These are phyloP conservation scores for Anguilla japonica DNA, from an alignment of 2,113 vertebrate species.

Conservation along the genomic window DNA sequence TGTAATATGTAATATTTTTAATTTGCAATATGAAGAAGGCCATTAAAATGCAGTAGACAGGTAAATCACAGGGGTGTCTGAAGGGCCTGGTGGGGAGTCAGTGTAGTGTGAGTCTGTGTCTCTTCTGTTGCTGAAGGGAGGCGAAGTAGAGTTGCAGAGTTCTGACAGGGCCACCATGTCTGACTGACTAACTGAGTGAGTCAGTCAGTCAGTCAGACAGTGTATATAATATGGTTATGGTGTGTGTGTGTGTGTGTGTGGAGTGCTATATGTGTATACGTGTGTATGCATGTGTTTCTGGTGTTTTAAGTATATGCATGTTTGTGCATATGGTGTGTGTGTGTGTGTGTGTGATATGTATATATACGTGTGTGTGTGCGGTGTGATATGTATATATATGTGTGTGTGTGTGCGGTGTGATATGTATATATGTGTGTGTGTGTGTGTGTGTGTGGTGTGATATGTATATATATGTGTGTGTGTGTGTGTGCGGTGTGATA, in stretches of 20 bases:
- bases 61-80: constrained; percentile 25
- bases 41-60: constrained; percentile 13
- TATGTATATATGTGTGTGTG: constrained; percentile 26
- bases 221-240: too few species aligned
- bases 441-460: constrained; percentile 34
- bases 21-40: constrained; percentile 8
- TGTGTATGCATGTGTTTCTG: neutral
- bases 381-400: neutral
- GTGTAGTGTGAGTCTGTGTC: constrained; percentile 21
- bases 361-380: constrained; percentile 11
- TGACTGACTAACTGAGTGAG: neutral
- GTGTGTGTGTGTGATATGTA: neutral
- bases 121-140: neutral
- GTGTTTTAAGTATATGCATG: too few species aligned
- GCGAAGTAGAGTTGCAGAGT: neutral
- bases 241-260: neutral
- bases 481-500: too few species aligned
- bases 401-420: neutral
- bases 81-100: constrained; percentile 29
- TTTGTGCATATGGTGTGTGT: neutral
- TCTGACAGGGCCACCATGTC: neutral
- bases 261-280: neutral
- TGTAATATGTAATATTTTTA: neutral
- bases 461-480: too few species aligned
- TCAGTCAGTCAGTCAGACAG: too few species aligned